Evolutionary conservation across 2,113 vertebrate genomes (phyloP).

Genomic region (Ramphastos sulfuratus): DNA sequence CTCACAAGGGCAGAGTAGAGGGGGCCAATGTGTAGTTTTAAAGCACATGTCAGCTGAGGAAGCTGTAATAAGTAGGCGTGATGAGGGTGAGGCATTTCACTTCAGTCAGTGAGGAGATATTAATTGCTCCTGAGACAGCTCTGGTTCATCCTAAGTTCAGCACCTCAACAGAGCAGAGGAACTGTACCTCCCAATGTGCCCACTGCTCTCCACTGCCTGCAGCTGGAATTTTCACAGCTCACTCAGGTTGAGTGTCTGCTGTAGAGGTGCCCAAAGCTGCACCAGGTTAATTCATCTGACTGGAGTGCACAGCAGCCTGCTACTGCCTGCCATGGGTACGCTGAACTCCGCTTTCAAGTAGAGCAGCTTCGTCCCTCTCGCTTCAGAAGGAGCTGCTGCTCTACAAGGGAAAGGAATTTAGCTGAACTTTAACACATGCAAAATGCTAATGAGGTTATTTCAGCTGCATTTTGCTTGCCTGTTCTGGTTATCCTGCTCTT

Average conservation of each 20-base stretch:
- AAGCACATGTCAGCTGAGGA: not conserved
- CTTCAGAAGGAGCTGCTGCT: not conserved
- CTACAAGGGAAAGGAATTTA: not conserved
- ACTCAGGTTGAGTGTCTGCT: not conserved
- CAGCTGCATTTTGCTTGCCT: not conserved
- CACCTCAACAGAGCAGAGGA: not conserved
- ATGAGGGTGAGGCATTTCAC: not conserved
- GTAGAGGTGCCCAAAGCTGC: not conserved
- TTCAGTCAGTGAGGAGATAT: not conserved
- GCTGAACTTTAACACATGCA: not conserved
- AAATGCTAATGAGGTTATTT: not conserved
- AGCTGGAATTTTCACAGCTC: not conserved
- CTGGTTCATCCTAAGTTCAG: not conserved
- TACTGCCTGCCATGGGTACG: not conserved
- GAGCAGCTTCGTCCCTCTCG: not conserved
- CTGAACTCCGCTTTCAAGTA: not conserved
- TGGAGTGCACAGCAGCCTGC: not conserved
- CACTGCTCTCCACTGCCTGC: not conserved
- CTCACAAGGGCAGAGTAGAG: too few species aligned
- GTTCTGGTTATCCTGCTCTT: not conserved
- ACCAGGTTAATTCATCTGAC: not conserved
- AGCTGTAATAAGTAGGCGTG: not conserved
- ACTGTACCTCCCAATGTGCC: not conserved
- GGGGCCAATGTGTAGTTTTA: not conserved
- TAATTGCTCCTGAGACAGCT: not conserved